phyloP scores from a whole-genome alignment of 2,113 vertebrate species.

The Opisthocomus hoazin region DNA sequence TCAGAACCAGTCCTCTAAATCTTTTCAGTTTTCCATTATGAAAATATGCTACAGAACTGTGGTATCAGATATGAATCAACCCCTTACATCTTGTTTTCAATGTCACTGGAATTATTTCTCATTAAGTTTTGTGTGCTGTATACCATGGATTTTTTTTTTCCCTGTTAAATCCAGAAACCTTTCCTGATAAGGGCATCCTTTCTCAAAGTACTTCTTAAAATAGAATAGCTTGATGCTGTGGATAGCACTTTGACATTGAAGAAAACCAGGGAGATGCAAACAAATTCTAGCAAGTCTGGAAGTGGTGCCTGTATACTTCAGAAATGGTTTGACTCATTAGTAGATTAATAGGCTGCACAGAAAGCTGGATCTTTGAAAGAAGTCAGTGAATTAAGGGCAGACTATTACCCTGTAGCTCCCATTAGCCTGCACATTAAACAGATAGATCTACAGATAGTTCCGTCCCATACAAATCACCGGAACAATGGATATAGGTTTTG shows the following conservation, averaged over 20 bases:
- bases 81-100: neutral
- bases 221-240: neutral
- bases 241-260: conserved; percentile 9
- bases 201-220: conserved; percentile 32
- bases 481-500: neutral
- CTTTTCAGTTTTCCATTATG: neutral
- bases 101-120: neutral
- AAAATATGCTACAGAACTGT: neutral
- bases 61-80: neutral
- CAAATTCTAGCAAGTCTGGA: conserved; percentile 11
- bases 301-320: neutral
- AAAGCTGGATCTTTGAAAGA: neutral
- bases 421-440: conserved; percentile 4
- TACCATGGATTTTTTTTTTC: neutral
- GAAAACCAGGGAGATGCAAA: conserved; percentile 13
- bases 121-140: neutral
- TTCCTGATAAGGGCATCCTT: neutral
- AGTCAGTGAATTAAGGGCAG: conserved; percentile 1
- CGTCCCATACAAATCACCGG: neutral
- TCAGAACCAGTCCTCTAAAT: neutral
- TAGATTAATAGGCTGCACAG: conserved; percentile 7
- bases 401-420: neutral
- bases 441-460: conserved; percentile 6
- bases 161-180: neutral
- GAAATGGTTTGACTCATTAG: conserved; percentile 1